A percentile compares a stretch with the other conserved stretches of the same genome.
phyloP scores from a whole-genome alignment of 2,797 vertebrate genomes.

The Hypotaenidia okinawae region DNA sequence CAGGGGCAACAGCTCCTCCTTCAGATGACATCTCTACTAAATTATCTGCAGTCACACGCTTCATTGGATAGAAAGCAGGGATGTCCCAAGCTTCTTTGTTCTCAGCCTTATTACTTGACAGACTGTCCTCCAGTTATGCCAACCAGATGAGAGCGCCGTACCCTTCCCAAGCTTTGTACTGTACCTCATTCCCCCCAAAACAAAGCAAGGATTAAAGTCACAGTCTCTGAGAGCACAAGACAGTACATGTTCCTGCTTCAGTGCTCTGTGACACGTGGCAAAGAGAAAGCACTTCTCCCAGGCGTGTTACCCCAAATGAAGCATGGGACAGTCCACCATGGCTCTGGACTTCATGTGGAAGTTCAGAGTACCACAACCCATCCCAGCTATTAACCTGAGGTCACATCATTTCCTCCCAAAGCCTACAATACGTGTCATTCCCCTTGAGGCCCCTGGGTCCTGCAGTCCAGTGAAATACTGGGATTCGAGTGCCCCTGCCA shows the following conservation, averaged over 20 bases:
- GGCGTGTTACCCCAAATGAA: background rate
- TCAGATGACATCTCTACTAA: background rate
- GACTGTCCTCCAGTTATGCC: background rate
- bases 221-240: background rate
- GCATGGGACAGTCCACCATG: background rate
- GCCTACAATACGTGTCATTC: background rate
- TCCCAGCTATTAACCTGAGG: background rate
- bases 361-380: background rate
- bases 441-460: background rate
- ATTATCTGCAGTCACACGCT: background rate
- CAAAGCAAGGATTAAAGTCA: background rate
- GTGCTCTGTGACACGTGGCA: background rate
- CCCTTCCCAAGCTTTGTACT: background rate
- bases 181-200: background rate
- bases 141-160: background rate
- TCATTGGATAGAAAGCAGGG: background rate
- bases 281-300: background rate
- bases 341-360: background rate
- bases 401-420: background rate
- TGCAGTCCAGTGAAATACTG: background rate
- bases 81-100: background rate
- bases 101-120: background rate
- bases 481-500: background rate
- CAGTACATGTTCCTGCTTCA: background rate
- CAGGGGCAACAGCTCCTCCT: slow-evolving; percentile 21